phyloP scores from a whole-genome alignment of 2,888 invertebrate species.

The Cotesia congregata region DNA sequence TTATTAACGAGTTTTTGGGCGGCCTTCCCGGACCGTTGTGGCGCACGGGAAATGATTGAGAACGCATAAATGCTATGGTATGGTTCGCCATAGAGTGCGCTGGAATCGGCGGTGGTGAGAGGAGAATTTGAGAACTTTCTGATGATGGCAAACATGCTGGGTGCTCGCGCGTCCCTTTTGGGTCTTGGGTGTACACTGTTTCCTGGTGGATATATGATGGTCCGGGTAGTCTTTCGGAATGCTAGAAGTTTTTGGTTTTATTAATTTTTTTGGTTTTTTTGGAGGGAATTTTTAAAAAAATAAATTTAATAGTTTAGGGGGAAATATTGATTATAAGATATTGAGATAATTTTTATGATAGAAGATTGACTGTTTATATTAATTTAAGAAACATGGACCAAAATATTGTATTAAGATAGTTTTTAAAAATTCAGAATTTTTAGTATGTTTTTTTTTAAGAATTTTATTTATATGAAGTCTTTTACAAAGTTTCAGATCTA shows the following conservation, averaged over 20 bases:
- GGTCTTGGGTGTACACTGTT: background rate
- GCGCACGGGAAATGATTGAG: background rate
- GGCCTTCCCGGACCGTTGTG: constrained; percentile 11
- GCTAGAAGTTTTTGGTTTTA: background rate
- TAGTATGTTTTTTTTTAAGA: no score
- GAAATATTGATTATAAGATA: no score
- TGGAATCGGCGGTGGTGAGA: background rate
- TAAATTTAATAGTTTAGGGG: no score
- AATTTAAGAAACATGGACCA: no score
- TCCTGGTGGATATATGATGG: background rate
- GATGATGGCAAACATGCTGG: background rate
- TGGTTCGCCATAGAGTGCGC: background rate
- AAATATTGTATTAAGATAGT: no score
- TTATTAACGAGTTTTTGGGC: background rate
- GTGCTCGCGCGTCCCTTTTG: background rate
- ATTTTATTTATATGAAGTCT: no score
- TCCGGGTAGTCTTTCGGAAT: background rate
- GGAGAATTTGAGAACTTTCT: background rate
- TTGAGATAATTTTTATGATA: no score
- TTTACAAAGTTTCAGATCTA: no score
- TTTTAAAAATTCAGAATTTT: no score
- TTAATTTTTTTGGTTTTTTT: background rate
- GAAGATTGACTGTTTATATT: no score
- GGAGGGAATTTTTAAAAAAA: background rate
- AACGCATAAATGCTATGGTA: background rate